These are phyloP conservation scores for Anguilla obscura DNA, from an alignment of 2,797 vertebrate genomes.

Conservation along the genomic window DNA sequence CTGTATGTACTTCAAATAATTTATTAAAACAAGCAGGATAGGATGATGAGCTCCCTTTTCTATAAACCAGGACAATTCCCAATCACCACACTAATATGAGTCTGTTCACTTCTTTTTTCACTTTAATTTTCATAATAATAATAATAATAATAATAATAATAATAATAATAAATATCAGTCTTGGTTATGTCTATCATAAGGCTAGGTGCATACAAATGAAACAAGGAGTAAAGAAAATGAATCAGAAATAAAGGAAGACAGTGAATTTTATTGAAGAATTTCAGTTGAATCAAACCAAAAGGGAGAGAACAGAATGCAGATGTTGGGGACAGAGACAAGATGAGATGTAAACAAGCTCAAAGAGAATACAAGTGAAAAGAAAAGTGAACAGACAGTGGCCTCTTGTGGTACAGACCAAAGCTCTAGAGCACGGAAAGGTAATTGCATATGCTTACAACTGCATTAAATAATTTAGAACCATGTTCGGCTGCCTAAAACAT, in stretches of 20 bases:
- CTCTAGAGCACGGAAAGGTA: not conserved
- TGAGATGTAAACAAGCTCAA: conserved; percentile 8
- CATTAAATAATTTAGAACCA: not conserved
- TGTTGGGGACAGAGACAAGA: not conserved
- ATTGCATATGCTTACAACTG: not conserved
- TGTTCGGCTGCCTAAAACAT: not conserved
- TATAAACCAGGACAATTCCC: not conserved
- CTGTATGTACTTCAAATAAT: not conserved
- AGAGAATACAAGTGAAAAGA: not conserved
- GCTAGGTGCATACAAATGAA: not conserved
- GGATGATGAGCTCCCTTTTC: not conserved
- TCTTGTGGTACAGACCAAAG: not conserved
- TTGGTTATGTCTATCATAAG: conserved; percentile 1
- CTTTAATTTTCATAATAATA: not conserved
- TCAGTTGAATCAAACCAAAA: not conserved
- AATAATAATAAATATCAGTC: not conserved
- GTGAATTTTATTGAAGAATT: conserved; percentile 26
- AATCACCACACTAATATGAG: not conserved
- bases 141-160: not conserved
- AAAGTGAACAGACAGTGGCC: conserved; percentile 5
- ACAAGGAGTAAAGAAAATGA: conserved; percentile 2
- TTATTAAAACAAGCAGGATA: not conserved
- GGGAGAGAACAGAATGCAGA: not conserved
- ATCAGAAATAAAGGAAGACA: conserved; percentile 10
- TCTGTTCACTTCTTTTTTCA: not conserved